Conservation (phyloP, 2,113 vertebrate species). For the Baryphthengus martii region DNA sequence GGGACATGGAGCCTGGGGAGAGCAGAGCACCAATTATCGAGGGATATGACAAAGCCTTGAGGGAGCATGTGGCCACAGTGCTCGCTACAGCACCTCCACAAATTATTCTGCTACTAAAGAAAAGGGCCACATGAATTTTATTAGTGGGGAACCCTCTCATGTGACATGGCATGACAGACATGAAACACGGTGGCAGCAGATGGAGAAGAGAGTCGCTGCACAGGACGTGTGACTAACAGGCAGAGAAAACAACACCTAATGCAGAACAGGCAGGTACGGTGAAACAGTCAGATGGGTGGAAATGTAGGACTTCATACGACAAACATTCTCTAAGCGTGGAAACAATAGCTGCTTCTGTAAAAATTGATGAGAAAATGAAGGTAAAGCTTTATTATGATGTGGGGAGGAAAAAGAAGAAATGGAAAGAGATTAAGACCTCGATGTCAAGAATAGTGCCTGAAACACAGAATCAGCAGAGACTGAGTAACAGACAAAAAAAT, state of each 20-base stretch:
- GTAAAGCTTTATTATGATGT: background rate
- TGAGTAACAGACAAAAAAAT: background rate
- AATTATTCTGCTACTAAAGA: background rate
- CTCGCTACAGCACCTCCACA: background rate
- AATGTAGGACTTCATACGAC: background rate
- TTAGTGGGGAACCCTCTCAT: background rate
- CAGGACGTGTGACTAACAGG: background rate
- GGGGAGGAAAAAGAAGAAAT: background rate
- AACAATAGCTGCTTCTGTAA: background rate
- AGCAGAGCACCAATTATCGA: background rate
- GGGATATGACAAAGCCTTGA: background rate
- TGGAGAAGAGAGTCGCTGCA: background rate
- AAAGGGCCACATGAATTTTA: background rate
- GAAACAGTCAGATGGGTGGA: background rate
- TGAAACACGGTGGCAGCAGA: background rate
- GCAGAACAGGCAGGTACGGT: background rate
- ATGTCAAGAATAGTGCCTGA: background rate
- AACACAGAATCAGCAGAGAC: background rate
- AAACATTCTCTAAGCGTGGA: background rate
- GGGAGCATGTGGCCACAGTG: background rate
- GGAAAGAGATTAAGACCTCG: background rate
- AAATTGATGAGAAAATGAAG: background rate
- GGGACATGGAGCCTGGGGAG: background rate
- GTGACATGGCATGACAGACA: background rate
- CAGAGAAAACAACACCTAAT: background rate